These are phyloP conservation scores for Amphipyra tragopoginis DNA, from an alignment of 2,888 invertebrate genomes.

Conservation along the genomic window DNA sequence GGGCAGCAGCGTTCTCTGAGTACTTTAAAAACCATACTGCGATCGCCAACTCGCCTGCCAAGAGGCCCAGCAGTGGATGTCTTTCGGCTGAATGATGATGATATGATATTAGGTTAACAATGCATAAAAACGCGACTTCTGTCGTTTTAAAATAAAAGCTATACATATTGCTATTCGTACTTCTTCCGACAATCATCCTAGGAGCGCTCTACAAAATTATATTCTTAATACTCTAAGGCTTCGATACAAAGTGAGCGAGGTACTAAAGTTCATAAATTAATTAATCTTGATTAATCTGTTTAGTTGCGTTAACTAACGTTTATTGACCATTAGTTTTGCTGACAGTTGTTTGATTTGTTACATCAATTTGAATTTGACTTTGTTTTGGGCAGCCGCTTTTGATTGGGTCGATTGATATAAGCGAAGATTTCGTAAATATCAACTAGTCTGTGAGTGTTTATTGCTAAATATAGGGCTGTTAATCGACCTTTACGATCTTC, in stretches of 20 bases:
- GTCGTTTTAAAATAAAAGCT: too few relatives aligned
- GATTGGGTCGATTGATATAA: conserved; percentile 11
- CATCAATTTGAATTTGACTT: conserved; percentile 45
- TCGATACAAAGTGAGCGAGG: conserved; percentile 25
- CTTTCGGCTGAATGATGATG: too few relatives aligned
- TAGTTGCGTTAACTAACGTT: conserved; percentile 47
- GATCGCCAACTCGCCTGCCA: too few relatives aligned
- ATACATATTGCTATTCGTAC: background rate
- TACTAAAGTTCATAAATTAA: conserved; percentile 46
- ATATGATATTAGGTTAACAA: too few relatives aligned
- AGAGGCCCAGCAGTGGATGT: too few relatives aligned
- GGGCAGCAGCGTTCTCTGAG: too few relatives aligned
- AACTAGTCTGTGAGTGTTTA: too few relatives aligned
- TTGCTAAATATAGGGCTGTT: too few relatives aligned
- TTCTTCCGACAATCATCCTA: background rate
- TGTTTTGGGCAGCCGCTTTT: conserved; percentile 16
- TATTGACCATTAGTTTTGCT: conserved; percentile 46
- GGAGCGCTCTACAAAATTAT: background rate
- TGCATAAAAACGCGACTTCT: too few relatives aligned
- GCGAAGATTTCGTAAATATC: background rate
- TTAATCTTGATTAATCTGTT: conserved; percentile 55
- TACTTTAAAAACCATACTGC: too few relatives aligned
- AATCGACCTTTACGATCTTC: too few relatives aligned
- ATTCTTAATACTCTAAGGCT: conserved; percentile 18
- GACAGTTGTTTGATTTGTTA: conserved; percentile 38